Evolutionary conservation across 1,140 invertebrate genomes (phyloP), one percentile per base, ranked within the genome.

Genomic region (Maniola jurtina): DNA sequence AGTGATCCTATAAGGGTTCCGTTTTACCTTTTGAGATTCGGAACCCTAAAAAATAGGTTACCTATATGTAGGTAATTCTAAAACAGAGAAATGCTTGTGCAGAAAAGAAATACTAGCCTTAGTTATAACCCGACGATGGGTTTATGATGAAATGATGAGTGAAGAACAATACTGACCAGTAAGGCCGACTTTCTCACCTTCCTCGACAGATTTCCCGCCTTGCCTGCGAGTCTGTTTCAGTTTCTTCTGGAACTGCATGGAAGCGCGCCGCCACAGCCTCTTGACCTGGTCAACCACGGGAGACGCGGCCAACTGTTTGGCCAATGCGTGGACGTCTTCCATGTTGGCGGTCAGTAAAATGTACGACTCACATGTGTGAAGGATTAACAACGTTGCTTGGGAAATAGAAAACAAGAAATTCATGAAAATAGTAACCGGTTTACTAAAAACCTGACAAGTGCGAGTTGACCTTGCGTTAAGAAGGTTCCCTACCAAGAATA

Each of bases 291-390:
- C 64, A 0, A 71, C 72, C 6, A 84, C 65, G 0, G 80, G 83
- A 3, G 81, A 81, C 5, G 58, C 54, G 4, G 71, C 64, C 15
- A 87, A 56, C 58, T 85, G 83, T 61, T 74, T 75, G 1, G 73
- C 77, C 1, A 87, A 64, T 0, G 66, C 57, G 9, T 84, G 74
- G 8, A 87, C 65, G 34, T 87, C 84, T 3, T 87, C 83, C 67
- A 85, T 65, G 38, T 83, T 85, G 0, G 84, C 84, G 4, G 84
- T 83, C 25, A 87, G 67, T 6, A 87, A 70, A 7, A 87, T 79
- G 64, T 87, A 87, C 2, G 74, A 68, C 14, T 79, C 48, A 2
- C 59, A 69, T 8, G 45, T 34, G 38, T 76, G 66, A 13, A 81
- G n/a, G 0, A 72, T 40, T 7, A 76, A 2, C 3, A 76, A 7